Evolutionary conservation across 1,140 invertebrate genomes (phyloP).

Genomic region (Lepidurus arcticus): DNA sequence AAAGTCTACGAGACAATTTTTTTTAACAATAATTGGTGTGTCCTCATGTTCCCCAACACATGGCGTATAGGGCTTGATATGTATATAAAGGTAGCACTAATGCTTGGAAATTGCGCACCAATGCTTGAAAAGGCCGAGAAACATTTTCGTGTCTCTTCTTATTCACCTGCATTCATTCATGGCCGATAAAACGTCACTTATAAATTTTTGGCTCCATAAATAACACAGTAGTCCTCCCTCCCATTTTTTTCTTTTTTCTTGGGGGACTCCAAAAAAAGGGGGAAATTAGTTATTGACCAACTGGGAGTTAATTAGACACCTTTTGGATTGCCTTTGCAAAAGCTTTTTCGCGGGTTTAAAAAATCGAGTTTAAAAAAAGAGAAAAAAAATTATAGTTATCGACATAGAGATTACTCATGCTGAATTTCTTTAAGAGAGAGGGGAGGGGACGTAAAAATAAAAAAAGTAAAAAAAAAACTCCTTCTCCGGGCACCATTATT

Average conservation of each 20-base stretch:
- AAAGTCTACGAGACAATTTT: background rate
- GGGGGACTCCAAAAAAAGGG: background rate
- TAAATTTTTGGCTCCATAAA: background rate
- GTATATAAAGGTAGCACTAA: constrained; percentile 19
- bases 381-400: background rate
- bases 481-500: background rate
- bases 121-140: constrained; percentile 21
- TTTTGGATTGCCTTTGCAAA: background rate
- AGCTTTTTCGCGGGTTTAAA: background rate
- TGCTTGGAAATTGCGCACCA: constrained; percentile 6
- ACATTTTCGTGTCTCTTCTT: constrained; percentile 8
- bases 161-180: constrained; percentile 10
- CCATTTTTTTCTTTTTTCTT: background rate
- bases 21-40: background rate
- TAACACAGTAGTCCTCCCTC: background rate
- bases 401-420: background rate
- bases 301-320: constrained; percentile 18
- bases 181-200: background rate
- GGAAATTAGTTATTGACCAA: background rate
- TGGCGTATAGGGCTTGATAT: constrained; percentile 2
- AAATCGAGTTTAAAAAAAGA: background rate
- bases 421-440: background rate
- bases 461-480: background rate
- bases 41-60: constrained; percentile 3
- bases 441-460: background rate